Percentiles rank a stretch among this genome's conserved stretches.
Conservation (phyloP, 2,113 vertebrate species). For the Sterrhoptilus dennistouni region DNA sequence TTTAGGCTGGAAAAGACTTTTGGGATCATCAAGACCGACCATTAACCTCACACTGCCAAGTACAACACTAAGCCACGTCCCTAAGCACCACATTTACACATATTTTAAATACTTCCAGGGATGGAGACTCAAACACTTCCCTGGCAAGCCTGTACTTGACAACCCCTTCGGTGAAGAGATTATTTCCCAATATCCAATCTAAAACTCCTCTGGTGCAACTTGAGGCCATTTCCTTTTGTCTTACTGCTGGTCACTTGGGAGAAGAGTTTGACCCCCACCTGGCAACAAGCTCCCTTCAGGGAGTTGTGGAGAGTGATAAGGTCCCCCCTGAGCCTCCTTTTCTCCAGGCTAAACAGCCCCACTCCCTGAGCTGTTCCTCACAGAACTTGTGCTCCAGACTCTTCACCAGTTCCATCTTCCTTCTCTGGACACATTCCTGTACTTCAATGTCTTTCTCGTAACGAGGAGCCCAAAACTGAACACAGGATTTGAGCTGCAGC, state of each 20-base stretch:
- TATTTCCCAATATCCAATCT: neutral
- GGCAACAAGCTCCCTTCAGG: neutral
- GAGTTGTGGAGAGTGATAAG: neutral
- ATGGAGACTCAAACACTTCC: neutral
- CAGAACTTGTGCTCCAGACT: neutral
- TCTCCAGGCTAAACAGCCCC: neutral
- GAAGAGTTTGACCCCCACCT: neutral
- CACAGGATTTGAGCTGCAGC: neutral
- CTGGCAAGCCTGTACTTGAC: neutral
- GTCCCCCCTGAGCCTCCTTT: neutral
- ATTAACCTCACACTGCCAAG: neutral
- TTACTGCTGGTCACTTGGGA: neutral
- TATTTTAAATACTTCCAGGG: neutral
- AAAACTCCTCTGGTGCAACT: neutral
- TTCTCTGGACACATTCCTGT: neutral
- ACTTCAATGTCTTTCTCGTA: neutral
- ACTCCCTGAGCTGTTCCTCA: neutral
- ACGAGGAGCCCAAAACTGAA: neutral
- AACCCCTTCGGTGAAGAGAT: rapidly evolving
- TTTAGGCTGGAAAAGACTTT: neutral
- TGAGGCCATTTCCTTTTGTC: neutral
- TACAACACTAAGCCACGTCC: neutral
- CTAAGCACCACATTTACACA: rapidly evolving
- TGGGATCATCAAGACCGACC: neutral
- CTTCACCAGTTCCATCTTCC: neutral